These are phyloP conservation scores for Trichonephila clavipes DNA, from an alignment of 1,140 invertebrate genomes.

Conservation along the genomic window DNA sequence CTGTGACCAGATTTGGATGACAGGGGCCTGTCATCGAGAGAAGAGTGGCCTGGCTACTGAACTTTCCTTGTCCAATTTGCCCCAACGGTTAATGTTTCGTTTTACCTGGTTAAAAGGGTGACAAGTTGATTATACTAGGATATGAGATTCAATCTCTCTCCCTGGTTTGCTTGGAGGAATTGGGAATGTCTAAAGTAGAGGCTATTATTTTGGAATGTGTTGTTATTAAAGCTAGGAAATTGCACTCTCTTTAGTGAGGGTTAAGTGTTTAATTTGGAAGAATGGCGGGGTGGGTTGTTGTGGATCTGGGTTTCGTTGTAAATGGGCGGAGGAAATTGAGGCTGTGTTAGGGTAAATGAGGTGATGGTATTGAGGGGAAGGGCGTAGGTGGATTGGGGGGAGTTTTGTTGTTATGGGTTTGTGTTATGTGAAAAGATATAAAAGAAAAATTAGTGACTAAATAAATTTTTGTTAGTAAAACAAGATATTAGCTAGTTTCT, in stretches of 20 bases:
- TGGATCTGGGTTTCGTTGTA: not conserved
- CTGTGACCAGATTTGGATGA: slow-evolving; percentile 55
- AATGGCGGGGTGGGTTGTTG: not conserved
- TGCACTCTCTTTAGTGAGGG: not conserved
- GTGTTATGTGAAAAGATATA: too few species aligned
- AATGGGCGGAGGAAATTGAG: not conserved
- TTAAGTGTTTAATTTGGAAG: slow-evolving; percentile 13
- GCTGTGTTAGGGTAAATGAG: not conserved
- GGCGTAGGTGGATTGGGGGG: too few species aligned
- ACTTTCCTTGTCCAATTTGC: not conserved
- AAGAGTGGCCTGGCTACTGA: not conserved
- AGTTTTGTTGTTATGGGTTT: too few species aligned
- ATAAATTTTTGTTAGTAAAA: too few species aligned
- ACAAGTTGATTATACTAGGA: slow-evolving; percentile 31
- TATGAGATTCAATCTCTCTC: slow-evolving; percentile 26
- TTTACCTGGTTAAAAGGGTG: slow-evolving; percentile 13
- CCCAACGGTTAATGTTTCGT: slow-evolving; percentile 36
- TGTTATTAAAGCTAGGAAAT: not conserved
- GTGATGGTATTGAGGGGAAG: too few species aligned
- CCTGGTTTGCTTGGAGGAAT: not conserved
- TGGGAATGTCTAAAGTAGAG: not conserved
- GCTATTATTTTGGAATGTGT: not conserved
- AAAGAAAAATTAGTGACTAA: too few species aligned
- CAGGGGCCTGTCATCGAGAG: slow-evolving; percentile 48
- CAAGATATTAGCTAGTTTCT: too few species aligned